Evolutionary conservation across 1,140 invertebrate genomes (phyloP), one percentile per base, ranked within the genome.

Genomic region (Caenorhabditis inopinata): DNA sequence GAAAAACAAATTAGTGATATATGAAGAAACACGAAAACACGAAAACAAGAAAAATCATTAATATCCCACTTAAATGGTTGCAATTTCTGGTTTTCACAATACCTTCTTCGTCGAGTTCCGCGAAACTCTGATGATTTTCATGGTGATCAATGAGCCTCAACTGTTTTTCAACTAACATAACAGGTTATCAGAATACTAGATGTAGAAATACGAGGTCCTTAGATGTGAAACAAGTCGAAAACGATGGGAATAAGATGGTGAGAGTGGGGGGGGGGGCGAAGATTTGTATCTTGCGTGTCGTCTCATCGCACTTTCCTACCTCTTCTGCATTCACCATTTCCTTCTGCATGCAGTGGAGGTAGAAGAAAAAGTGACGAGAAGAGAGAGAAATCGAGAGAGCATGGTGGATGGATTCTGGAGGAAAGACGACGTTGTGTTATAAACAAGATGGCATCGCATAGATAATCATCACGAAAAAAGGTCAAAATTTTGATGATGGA

Each of bases 401-500:
- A n/a, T n/a, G 75, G 38, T 14, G 23, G 6, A 3, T 25, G 11
- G 49, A 62, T n/a, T n/a, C n/a, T n/a, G n/a, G 58, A 62, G 29
- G 14, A 11, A 9, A 38, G 27, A 29, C 16, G 25, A 78, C 11
- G 38, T 23, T 23, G 38, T n/a, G 76, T 42, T 45, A 68, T 58
- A 29, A 58, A 68, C 53, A 49, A 58, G 53, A 68, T 42, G 46
- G 48, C 14, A 53, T 16, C 25, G 48, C 2, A 11, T 2, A 51
- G 29, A 29, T 4, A 42, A 46, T 68, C 14, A 25, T 51, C n/a
- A 16, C 35, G 51, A 5, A 32, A 38, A 68, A 38, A 58, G 77
- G 48, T 58, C 42, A 79, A 58, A 79, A n/a, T n/a, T 47, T 58
- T 47, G 35, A 47, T 79, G 53, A n/a, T n/a, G n/a, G n/a, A n/a